Conservation (phyloP, 1,140 invertebrate genomes). For the Aricia agestis region DNA sequence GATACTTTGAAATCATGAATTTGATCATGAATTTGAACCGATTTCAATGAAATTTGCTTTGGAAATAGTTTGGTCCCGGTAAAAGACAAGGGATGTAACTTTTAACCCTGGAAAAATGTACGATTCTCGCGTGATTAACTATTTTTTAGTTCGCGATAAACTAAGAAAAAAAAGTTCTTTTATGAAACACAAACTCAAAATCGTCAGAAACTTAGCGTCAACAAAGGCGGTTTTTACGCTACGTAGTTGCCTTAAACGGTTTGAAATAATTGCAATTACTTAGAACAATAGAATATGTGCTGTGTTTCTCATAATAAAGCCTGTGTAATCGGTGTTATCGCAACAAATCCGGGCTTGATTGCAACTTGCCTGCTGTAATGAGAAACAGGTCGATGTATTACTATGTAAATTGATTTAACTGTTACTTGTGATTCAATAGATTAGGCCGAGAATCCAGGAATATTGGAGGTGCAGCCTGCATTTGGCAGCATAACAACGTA, state of each 20-base stretch:
- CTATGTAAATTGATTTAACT: conserved; percentile 14
- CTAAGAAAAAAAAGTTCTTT: no score
- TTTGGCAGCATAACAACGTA: background rate
- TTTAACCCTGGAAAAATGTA: no score
- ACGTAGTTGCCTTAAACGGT: background rate
- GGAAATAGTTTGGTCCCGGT: no score
- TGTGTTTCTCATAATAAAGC: conserved; percentile 11
- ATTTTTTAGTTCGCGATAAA: no score
- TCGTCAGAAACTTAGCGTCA: no score
- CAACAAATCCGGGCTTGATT: conserved; percentile 21
- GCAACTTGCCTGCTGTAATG: conserved; percentile 14
- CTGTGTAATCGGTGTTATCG: conserved; percentile 17
- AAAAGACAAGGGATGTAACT: no score
- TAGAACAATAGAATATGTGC: background rate
- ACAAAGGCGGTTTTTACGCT: no score
- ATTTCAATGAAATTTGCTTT: no score
- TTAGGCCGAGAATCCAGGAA: background rate
- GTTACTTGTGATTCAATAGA: conserved; percentile 4
- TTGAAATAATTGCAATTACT: background rate
- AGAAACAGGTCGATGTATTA: conserved; percentile 12
- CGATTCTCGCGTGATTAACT: no score
- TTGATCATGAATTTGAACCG: background rate
- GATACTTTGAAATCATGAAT: conserved; percentile 33
- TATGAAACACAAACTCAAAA: no score
- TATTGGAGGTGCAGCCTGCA: background rate